Evolutionary conservation across 1,140 invertebrate species (phyloP).

Genomic region (Spodoptera litura): DNA sequence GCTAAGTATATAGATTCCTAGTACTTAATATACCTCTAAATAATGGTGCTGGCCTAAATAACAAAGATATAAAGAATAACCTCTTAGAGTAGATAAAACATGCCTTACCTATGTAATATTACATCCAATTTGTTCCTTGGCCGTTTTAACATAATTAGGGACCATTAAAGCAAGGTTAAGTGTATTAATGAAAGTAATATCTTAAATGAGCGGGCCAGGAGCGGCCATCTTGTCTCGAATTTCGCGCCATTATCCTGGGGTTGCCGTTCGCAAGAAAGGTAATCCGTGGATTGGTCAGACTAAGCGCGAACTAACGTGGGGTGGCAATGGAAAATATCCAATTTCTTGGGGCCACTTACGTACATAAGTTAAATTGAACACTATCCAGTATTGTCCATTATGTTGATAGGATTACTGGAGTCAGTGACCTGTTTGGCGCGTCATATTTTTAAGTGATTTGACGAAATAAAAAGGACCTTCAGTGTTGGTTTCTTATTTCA

Average conservation of each 20-base stretch:
- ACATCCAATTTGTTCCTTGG: conserved; percentile 4
- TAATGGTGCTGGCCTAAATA: too few species aligned
- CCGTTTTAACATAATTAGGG: conserved; percentile 51
- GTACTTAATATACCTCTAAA: too few species aligned
- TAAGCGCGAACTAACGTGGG: conserved; percentile 36
- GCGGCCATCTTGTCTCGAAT: conserved; percentile 69
- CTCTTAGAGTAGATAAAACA: background rate
- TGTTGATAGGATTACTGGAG: too few species aligned
- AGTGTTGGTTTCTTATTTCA: too few species aligned
- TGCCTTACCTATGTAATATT: background rate
- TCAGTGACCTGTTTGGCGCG: too few species aligned
- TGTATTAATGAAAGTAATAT: conserved; percentile 53
- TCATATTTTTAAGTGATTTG: too few species aligned
- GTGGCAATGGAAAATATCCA: conserved; percentile 42
- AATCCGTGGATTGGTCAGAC: conserved; percentile 65
- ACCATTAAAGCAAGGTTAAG: conserved; percentile 42
- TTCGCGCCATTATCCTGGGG: conserved; percentile 55
- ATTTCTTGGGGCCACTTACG: conserved; percentile 45
- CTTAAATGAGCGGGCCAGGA: conserved; percentile 39
- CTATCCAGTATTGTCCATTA: conserved; percentile 4
- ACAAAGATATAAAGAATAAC: too few species aligned
- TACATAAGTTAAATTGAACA: conserved; percentile 30
- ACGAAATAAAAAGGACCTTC: too few species aligned
- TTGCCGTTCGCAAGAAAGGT: conserved; percentile 56
- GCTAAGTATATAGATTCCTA: too few species aligned